A percentile compares a stretch with the other conserved stretches of the same genome.
phyloP scores from a whole-genome alignment of 2,797 vertebrate genomes.

The Lutjanus campechanus region DNA sequence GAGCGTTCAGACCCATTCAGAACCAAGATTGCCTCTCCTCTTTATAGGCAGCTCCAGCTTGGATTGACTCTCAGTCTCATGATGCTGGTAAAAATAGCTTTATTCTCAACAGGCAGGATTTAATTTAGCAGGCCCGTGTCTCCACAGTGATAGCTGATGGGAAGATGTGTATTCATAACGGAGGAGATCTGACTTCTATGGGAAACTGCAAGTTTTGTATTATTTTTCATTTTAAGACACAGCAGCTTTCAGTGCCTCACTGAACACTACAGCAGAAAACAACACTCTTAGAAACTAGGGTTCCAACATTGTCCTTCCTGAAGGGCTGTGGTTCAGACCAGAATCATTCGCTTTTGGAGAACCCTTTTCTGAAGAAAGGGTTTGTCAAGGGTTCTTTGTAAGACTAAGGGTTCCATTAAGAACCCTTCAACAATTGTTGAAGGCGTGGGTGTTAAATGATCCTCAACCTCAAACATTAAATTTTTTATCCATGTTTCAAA shows the following conservation, averaged over 20 bases:
- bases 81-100: conserved; percentile 85
- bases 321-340: too few species aligned
- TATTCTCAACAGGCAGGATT: conserved; percentile 82
- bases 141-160: conserved; percentile 71
- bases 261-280: conserved; percentile 20
- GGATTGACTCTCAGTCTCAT: conserved; percentile 83
- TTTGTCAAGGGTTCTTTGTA: too few species aligned
- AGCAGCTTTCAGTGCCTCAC: background rate
- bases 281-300: background rate
- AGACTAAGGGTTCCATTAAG: too few species aligned
- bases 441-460: too few species aligned
- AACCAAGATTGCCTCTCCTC: conserved; percentile 80
- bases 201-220: conserved; percentile 26
- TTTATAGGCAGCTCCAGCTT: conserved; percentile 77
- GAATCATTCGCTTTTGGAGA: too few species aligned
- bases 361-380: too few species aligned
- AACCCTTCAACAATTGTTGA: too few species aligned
- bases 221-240: conserved; percentile 19
- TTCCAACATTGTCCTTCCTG: too few species aligned
- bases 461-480: too few species aligned
- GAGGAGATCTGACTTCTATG: conserved; percentile 27
- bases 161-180: conserved; percentile 54
- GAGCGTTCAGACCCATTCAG: conserved; percentile 78
- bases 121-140: conserved; percentile 80
- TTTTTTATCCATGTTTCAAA: too few species aligned